phyloP scores from a whole-genome alignment of 2,888 invertebrate species.

The Ophioninae sp. region DNA sequence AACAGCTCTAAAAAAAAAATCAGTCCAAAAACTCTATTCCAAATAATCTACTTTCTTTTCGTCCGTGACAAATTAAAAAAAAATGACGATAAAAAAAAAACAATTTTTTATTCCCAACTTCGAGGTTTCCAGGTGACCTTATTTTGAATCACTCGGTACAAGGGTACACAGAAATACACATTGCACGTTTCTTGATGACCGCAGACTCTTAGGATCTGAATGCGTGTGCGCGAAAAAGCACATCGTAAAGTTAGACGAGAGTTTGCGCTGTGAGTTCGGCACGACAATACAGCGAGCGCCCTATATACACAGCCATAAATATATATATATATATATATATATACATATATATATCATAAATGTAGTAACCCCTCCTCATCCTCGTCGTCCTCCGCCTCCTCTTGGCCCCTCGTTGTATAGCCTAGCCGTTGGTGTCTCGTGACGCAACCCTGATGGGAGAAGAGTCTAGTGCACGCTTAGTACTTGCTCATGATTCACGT shows the following conservation, averaged over 20 bases:
- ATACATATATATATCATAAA: constrained; percentile 16
- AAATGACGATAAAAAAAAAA: neutral
- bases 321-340: constrained; percentile 1
- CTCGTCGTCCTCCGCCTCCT: too few relatives aligned
- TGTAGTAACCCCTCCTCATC: constrained; percentile 9
- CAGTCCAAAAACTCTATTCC: too few relatives aligned
- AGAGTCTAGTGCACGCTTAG: constrained; percentile 53
- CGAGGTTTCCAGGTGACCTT: neutral
- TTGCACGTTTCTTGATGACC: constrained; percentile 37
- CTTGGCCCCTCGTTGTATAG: neutral
- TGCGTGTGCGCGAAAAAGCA: constrained; percentile 52
- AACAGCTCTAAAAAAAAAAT: too few relatives aligned
- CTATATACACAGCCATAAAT: neutral
- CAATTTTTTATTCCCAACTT: neutral
- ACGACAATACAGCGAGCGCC: constrained; percentile 7
- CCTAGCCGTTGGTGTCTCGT: constrained; percentile 54
- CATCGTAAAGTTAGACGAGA: constrained; percentile 58
- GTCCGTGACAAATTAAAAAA: too few relatives aligned
- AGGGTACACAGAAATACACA: constrained; percentile 10
- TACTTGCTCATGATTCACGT: constrained; percentile 58
- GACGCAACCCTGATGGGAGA: constrained; percentile 51
- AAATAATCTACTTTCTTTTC: too few relatives aligned
- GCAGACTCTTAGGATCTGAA: constrained; percentile 47
- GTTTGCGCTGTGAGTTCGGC: constrained; percentile 54
- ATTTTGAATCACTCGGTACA: neutral